A percentile compares a stretch with the other conserved stretches of the same genome.
Evolutionary conservation across 1,140 invertebrate species (phyloP).

Genomic region (Oryctes rhinoceros): DNA sequence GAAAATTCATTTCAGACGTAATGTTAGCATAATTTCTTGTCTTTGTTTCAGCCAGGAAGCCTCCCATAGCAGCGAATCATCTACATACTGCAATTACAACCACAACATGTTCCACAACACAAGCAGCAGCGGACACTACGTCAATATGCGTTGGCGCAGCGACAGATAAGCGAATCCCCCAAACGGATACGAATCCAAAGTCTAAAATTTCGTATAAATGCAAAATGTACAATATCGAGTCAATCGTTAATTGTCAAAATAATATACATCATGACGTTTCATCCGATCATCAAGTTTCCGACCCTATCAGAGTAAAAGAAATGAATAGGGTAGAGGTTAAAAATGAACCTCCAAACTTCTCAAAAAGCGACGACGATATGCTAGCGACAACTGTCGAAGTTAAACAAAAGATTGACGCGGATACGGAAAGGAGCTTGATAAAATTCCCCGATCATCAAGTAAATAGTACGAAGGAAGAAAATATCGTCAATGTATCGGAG

Average conservation of each 20-base stretch:
- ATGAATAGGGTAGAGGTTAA: neutral
- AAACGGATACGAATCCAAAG: conserved; percentile 23
- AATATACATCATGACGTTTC: neutral
- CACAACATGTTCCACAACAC: conserved; percentile 15
- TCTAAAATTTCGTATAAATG: conserved; percentile 42
- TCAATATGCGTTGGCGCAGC: neutral
- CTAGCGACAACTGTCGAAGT: neutral
- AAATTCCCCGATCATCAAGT: neutral
- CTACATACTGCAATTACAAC: conserved; percentile 37
- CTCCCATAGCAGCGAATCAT: conserved; percentile 51
- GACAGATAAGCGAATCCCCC: neutral
- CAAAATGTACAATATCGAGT: conserved; percentile 47
- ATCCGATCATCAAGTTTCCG: neutral
- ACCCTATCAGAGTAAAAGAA: neutral
- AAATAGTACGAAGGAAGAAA: neutral
- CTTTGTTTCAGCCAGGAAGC: conserved; percentile 60
- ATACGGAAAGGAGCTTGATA: neutral
- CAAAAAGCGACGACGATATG: neutral
- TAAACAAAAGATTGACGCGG: neutral
- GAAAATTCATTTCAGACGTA: neutral
- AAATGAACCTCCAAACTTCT: neutral
- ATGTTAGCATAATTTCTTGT: conserved; percentile 49
- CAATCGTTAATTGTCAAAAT: conserved; percentile 34
- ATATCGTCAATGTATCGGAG: neutral
- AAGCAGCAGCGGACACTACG: conserved; percentile 36